Percentiles rank a stretch among this genome's conserved stretches.
These are phyloP conservation scores for Thermophis baileyi DNA, from an alignment of 2,113 vertebrate genomes.

Conservation along the genomic window DNA sequence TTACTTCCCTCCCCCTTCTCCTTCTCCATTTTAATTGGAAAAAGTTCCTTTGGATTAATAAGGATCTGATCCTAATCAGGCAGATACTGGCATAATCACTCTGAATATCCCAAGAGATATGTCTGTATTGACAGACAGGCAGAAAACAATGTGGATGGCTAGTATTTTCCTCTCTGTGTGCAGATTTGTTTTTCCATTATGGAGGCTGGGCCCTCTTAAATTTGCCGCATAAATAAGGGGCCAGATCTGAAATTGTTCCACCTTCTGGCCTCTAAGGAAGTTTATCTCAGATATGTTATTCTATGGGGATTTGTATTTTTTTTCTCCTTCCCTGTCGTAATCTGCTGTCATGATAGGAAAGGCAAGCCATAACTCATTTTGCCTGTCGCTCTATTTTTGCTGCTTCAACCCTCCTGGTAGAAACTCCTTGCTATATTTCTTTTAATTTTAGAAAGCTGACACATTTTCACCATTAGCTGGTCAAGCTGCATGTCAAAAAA, in stretches of 20 bases:
- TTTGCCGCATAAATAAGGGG: slow-evolving; percentile 40
- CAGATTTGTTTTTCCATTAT: background rate
- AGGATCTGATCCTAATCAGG: slow-evolving; percentile 17
- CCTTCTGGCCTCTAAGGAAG: background rate
- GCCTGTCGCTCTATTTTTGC: slow-evolving; percentile 6
- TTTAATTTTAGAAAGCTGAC: slow-evolving; percentile 38
- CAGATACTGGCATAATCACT: slow-evolving; percentile 46
- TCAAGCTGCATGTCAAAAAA: slow-evolving; percentile 4
- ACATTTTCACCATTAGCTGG: slow-evolving; percentile 26
- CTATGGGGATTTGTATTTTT: slow-evolving; percentile 28
- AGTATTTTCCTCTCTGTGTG: slow-evolving; percentile 22
- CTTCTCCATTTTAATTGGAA: slow-evolving; percentile 27
- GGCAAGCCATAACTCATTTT: slow-evolving; percentile 37
- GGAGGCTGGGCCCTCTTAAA: slow-evolving; percentile 38
- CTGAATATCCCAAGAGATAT: background rate
- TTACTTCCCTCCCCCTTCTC: background rate
- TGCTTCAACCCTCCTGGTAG: slow-evolving; percentile 26
- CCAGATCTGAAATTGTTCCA: slow-evolving; percentile 44
- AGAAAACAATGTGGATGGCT: slow-evolving; percentile 32
- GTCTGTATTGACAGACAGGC: slow-evolving; percentile 9
- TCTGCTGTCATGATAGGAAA: slow-evolving; percentile 34
- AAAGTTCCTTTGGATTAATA: slow-evolving; percentile 59
- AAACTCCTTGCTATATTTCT: slow-evolving; percentile 24
- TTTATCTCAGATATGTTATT: slow-evolving; percentile 38
- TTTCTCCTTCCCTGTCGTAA: slow-evolving; percentile 21